Conservation (phyloP, 2,888 invertebrate genomes). For the Stomorhina lunata region DNA sequence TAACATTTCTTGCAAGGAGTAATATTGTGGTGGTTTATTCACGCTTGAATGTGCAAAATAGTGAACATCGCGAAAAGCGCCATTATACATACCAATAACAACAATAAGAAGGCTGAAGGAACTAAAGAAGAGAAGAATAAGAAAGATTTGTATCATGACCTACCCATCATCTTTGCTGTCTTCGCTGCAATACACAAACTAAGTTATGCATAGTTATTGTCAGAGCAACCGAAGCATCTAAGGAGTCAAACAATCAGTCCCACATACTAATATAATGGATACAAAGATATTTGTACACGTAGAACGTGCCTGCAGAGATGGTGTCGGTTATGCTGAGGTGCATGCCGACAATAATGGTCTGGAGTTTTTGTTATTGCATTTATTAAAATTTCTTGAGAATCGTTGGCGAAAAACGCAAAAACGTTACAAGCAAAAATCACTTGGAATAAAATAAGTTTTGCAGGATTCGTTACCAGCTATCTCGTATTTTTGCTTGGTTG, state of each 20-base stretch:
- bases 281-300: background rate
- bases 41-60: constrained; percentile 58
- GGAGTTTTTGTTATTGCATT: constrained; percentile 34
- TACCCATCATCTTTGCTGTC: constrained; percentile 59
- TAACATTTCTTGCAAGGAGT: constrained; percentile 26
- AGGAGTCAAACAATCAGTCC: constrained; percentile 21
- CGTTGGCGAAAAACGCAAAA: constrained; percentile 49
- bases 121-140: constrained; percentile 26
- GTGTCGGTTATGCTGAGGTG: constrained; percentile 41
- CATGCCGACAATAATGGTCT: constrained; percentile 50
- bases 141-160: constrained; percentile 61
- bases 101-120: constrained; percentile 15
- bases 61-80: constrained; percentile 55
- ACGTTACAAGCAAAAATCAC: constrained; percentile 3
- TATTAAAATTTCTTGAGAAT: constrained; percentile 59
- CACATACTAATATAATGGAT: background rate
- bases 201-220: constrained; percentile 38
- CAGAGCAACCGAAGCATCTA: constrained; percentile 6
- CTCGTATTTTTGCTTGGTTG: constrained; percentile 23
- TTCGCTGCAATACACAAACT: constrained; percentile 53
- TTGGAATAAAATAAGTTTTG: background rate
- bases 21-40: constrained; percentile 42
- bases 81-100: constrained; percentile 48
- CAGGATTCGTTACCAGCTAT: constrained; percentile 20
- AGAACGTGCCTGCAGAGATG: constrained; percentile 55